Conservation (phyloP, 2,113 vertebrate species). For the Sinocyclocheilus grahami region DNA sequence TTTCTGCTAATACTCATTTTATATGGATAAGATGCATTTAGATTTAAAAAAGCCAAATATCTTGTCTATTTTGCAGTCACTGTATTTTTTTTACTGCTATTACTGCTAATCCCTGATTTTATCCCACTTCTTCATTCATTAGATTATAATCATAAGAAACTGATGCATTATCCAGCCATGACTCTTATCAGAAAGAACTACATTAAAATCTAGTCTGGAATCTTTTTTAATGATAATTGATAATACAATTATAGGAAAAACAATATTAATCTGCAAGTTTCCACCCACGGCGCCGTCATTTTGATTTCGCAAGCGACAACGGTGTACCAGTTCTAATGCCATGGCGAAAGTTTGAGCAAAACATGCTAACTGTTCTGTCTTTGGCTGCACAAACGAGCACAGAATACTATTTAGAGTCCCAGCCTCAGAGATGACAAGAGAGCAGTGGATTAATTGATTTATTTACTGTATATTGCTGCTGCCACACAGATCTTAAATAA, state of each 20-base stretch:
- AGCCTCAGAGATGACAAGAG: too few relatives aligned
- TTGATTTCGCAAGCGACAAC: too few relatives aligned
- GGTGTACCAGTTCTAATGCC: too few relatives aligned
- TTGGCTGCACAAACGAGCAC: too few relatives aligned
- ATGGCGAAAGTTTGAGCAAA: too few relatives aligned
- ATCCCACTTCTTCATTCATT: background rate
- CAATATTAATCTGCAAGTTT: background rate
- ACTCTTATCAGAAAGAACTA: background rate
- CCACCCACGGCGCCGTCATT: too few relatives aligned
- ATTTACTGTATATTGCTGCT: too few relatives aligned
- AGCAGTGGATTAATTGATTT: too few relatives aligned
- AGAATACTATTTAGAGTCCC: too few relatives aligned
- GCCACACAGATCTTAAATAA: too few relatives aligned
- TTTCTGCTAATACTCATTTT: background rate
- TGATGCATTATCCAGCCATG: background rate
- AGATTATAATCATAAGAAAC: background rate
- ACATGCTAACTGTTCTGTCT: too few relatives aligned
- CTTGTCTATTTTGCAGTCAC: background rate
- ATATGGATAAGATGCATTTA: background rate
- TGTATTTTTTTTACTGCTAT: background rate
- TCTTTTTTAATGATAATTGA: background rate
- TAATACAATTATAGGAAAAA: background rate
- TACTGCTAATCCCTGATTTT: background rate
- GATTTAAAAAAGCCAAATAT: background rate
- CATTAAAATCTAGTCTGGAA: background rate